These are phyloP conservation scores for Drosophila eugracilis DNA, from an alignment of 1,140 invertebrate genomes.

Conservation along the genomic window DNA sequence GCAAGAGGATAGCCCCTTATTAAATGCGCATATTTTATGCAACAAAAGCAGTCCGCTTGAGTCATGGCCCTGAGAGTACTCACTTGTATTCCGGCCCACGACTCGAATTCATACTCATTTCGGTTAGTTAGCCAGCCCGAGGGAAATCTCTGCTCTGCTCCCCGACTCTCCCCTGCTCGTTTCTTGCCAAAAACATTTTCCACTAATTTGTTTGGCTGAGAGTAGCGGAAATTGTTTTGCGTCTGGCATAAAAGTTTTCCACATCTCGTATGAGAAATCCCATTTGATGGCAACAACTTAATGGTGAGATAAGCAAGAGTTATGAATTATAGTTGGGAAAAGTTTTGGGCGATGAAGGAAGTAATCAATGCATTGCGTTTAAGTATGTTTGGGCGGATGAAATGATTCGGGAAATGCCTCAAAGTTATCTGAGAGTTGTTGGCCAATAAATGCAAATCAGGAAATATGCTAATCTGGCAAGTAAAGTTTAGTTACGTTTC, in stretches of 20 bases:
- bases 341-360: slow-evolving; percentile 41
- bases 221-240: slow-evolving; percentile 77
- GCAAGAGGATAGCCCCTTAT: slow-evolving; percentile 63
- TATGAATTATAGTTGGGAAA: slow-evolving; percentile 60
- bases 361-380: slow-evolving; percentile 67
- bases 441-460: slow-evolving; percentile 35
- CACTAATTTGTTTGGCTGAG: slow-evolving; percentile 47
- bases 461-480: slow-evolving; percentile 25
- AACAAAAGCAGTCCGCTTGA: slow-evolving; percentile 42
- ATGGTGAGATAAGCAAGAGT: slow-evolving; percentile 70
- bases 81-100: slow-evolving; percentile 43
- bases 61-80: slow-evolving; percentile 33
- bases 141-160: slow-evolving; percentile 2
- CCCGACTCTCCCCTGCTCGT: neutral
- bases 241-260: slow-evolving; percentile 72
- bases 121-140: slow-evolving; percentile 43
- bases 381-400: slow-evolving; percentile 22
- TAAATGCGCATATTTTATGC: slow-evolving; percentile 82
- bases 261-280: slow-evolving; percentile 69
- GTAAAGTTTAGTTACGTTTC: slow-evolving; percentile 1
- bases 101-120: slow-evolving; percentile 47
- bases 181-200: slow-evolving; percentile 53
- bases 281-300: slow-evolving; percentile 74
- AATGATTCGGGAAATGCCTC: slow-evolving; percentile 41
- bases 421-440: slow-evolving; percentile 22